Base-by-base conservation (phyloP, 1,140 invertebrate genomes). In the Philopotamus ludificatus region DNA sequence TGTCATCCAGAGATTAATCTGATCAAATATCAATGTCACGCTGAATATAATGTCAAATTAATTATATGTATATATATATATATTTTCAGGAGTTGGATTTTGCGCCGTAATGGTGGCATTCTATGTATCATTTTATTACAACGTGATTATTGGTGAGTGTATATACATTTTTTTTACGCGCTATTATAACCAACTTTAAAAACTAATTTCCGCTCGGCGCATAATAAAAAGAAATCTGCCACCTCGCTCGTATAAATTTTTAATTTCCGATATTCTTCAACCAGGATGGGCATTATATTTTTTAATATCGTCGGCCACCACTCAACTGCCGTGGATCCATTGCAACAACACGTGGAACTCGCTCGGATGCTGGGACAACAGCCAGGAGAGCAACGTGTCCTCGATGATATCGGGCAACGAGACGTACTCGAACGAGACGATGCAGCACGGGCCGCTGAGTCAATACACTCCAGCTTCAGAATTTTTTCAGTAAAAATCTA, bases 71-170 rank as follows among this genome's bases (percentile, higher is more conserved):
- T n/a, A n/a, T n/a, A n/a, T n/a, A n/a, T n/a, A n/a, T n/a, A n/a
- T 73, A 53, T 62, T 76, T 75, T n/a, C 77, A 94, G 92, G 92
- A 67, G 91, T 94, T 34, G 93, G 93, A 20, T 91, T 93, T 75
- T 92, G 91, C 69, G 93, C 93, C 28, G 92, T 92, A 49, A 84
- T 94, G 73, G 91, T 94, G 18, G 91, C 91, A n/a, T 89, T 93
- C 71, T 94, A 92, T 77, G 92, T 94, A 22, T 92, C 91, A 1
- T 93, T 93, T 80, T 95, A 94, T 76, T 95, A 95, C 82, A 95
- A 95, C 77, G 92, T 93, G 2, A 92, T 95, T 71, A 92, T 95
- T 54, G 89, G 83, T 84, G 73, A 81, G 77, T 75, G 63, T 47
- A n/a, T n/a, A n/a, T n/a, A n/a, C n/a, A n/a, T n/a, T n/a, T n/a